Evolutionary conservation across 2,888 invertebrate genomes (phyloP).

Genomic region (Drosophila basisetae): DNA sequence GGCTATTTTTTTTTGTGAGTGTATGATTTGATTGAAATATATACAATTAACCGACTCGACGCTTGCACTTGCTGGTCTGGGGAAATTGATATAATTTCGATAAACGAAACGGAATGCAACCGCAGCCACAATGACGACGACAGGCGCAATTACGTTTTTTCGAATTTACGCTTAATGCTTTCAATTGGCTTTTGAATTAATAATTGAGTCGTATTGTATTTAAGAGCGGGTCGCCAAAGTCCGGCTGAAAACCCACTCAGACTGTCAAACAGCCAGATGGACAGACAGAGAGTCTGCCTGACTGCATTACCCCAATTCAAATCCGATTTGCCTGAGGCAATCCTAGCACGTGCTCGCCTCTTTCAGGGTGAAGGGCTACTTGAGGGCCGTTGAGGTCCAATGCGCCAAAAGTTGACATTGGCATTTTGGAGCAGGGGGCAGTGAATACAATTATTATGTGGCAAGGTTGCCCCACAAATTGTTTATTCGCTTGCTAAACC

Average conservation of each 20-base stretch:
- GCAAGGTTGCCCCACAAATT: slow-evolving; percentile 29
- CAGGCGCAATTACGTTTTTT: slow-evolving; percentile 69
- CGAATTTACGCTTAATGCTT: slow-evolving; percentile 77
- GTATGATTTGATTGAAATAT: slow-evolving; percentile 7
- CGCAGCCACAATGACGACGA: slow-evolving; percentile 23
- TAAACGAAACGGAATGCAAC: slow-evolving; percentile 72
- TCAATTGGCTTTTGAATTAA: slow-evolving; percentile 81
- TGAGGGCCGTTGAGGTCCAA: slow-evolving; percentile 49
- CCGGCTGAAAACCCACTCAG: not conserved
- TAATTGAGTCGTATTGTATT: slow-evolving; percentile 72
- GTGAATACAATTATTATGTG: slow-evolving; percentile 41
- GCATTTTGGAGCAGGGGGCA: slow-evolving; percentile 27
- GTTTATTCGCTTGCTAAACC: slow-evolving; percentile 23
- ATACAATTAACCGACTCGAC: slow-evolving; percentile 20
- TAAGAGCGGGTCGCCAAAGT: not conserved
- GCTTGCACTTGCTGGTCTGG: slow-evolving; percentile 18
- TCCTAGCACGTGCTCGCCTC: slow-evolving; percentile 44
- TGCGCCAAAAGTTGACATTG: slow-evolving; percentile 76
- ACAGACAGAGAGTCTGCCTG: not conserved
- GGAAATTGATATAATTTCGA: slow-evolving; percentile 77
- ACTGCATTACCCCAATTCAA: slow-evolving; percentile 3
- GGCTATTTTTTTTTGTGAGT: not conserved
- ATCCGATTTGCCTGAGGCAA: slow-evolving; percentile 38
- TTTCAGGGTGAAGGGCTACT: slow-evolving; percentile 47
- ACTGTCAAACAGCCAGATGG: slow-evolving; percentile 14